Percentiles rank a stretch among this genome's conserved stretches.
Conservation (phyloP, 2,113 vertebrate genomes). For the Brachyistius frenatus region DNA sequence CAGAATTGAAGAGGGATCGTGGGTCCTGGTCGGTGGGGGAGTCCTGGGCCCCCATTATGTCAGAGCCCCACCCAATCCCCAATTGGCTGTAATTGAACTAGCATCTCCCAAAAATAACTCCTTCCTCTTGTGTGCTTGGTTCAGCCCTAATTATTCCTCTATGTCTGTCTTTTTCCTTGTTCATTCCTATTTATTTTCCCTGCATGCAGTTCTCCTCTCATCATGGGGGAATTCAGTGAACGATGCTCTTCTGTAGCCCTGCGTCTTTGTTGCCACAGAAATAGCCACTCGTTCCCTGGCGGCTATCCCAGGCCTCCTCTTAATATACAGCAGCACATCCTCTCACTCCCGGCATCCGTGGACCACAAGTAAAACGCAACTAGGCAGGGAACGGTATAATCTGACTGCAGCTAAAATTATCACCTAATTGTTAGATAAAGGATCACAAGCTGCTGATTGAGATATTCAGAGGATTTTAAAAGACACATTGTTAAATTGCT, state of each 20-base stretch:
- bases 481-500: too few relatives aligned
- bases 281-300: constrained; percentile 71
- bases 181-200: constrained; percentile 39
- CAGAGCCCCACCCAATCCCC: constrained; percentile 35
- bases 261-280: constrained; percentile 72
- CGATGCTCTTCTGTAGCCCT: constrained; percentile 53
- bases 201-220: constrained; percentile 44
- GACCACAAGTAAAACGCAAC: constrained; percentile 3
- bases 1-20: constrained; percentile 49
- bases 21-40: constrained; percentile 24
- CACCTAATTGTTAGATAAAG: background rate
- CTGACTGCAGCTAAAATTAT: constrained; percentile 13
- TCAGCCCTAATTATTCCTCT: constrained; percentile 60
- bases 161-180: constrained; percentile 41
- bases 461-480: background rate
- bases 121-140: constrained; percentile 44
- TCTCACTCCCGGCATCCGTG: constrained; percentile 19
- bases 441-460: background rate
- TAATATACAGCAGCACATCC: constrained; percentile 50
- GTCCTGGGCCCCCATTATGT: constrained; percentile 49
- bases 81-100: constrained; percentile 60
- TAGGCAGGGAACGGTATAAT: background rate
- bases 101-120: constrained; percentile 64
- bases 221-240: constrained; percentile 66
- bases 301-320: constrained; percentile 42